Base-by-base conservation (phyloP, 2,888 invertebrate species). In the Pristionchus entomophagus region DNA sequence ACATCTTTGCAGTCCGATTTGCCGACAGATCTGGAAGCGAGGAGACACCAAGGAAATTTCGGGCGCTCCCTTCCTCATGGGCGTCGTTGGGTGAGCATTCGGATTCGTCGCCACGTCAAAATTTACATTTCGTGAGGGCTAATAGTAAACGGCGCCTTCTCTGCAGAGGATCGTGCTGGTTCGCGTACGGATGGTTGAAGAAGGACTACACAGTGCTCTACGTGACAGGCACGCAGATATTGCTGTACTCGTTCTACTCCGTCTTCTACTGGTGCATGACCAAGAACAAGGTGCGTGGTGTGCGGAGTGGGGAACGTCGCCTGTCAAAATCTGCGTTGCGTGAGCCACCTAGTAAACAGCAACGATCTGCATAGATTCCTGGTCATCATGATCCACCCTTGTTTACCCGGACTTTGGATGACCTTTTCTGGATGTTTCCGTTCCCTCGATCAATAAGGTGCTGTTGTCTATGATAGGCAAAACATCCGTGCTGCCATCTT, bases 21-120 rank as follows among this genome's bases (percentile, higher is more conserved):
- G 93, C 86, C 91, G 93, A 6, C 93, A 93, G 87, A 93, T 93
- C 41, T 93, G 93, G 93, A 93, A 93, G 88, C 86, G 93, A 80
- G 89, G 92, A 86, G 93, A 93, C 88, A 93, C 93, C 8, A 88
- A 88, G 59, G 93, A 93, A 86, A 93, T 93, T 87, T 91, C 91
- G 53, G 93, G 92, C 19, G 92, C 92, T 5, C 93, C 93, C 22
- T 93, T 93, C 86, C 86, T 93, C 14, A 93, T 93, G 93, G 93
- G 93, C 56, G 90, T 93, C 73, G 89, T 93, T 53, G 93, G 93
- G 87, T 89, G 41, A 86, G 86, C 51, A 17, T 53, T 73, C n/a
- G 32, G 38, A n/a, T 12, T 32, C 38, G 29, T 38, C 45, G 62
- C 26, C 45, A 26, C n/a, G 8, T 45, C 41, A 4, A 45, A 73